phyloP scores from a whole-genome alignment of 1,140 invertebrate genomes.

The Palaemon carinicauda region DNA sequence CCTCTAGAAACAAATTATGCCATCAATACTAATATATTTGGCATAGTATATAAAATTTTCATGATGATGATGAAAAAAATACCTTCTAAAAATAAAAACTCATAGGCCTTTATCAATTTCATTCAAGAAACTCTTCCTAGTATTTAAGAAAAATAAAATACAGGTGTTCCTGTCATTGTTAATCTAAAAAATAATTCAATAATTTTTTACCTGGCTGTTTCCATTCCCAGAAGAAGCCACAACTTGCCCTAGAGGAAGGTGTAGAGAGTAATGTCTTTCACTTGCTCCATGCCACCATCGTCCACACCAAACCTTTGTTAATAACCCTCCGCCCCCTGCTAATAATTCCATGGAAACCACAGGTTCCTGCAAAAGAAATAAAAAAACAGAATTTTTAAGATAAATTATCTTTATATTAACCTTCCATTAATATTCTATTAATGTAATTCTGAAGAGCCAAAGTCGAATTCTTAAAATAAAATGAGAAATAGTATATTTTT shows the following conservation, averaged over 20 bases:
- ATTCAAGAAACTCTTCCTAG: not conserved
- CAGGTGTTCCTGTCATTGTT: no score
- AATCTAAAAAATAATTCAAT: not conserved
- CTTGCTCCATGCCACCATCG: conserved; percentile 48
- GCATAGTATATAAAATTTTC: no score
- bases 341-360: conserved; percentile 57
- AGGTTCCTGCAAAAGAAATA: conserved; percentile 60
- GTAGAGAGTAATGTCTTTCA: conserved; percentile 51
- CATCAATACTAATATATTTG: no score
- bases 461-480: no score
- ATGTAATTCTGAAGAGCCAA: no score
- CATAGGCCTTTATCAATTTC: no score
- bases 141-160: not conserved
- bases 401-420: no score
- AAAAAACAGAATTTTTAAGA: no score
- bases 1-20: no score
- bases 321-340: conserved; percentile 17
- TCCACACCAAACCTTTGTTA: conserved; percentile 51
- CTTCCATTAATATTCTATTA: no score
- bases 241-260: conserved; percentile 27
- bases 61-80: no score
- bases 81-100: not conserved
- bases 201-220: conserved; percentile 11
- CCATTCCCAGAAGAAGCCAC: conserved; percentile 18
- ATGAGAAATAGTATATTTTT: no score